Conservation (phyloP, 2,113 vertebrate species). For the Leucoraja erinaceus region DNA sequence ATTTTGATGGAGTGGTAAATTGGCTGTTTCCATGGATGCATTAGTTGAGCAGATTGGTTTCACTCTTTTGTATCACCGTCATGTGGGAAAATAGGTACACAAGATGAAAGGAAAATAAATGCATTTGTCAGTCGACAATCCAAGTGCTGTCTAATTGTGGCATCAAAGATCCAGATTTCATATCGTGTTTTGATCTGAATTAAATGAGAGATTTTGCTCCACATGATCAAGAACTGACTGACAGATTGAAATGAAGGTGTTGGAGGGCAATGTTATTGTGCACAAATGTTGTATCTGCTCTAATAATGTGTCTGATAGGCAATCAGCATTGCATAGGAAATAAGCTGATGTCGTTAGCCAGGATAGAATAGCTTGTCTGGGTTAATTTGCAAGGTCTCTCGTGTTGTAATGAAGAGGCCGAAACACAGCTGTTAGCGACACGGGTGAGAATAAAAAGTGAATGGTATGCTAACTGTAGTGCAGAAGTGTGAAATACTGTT, state of each 20-base stretch:
- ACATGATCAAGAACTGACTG: conserved; percentile 23
- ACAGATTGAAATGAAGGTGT: not conserved
- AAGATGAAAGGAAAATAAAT: not conserved
- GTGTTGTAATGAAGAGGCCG: conserved; percentile 3
- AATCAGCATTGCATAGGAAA: conserved; percentile 7
- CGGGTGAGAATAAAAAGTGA: conserved; percentile 17
- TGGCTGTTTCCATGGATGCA: not conserved
- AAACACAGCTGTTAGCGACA: conserved; percentile 19
- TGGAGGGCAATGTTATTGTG: conserved; percentile 3
- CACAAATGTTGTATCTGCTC: not conserved
- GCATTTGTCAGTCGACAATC: not conserved
- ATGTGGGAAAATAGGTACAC: not conserved
- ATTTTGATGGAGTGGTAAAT: not conserved
- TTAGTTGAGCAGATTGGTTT: not conserved
- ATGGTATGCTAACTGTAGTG: not conserved
- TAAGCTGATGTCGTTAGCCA: conserved; percentile 8
- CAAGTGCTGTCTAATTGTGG: not conserved
- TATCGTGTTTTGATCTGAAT: conserved; percentile 18
- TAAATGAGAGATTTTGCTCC: conserved; percentile 21
- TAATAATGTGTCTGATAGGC: conserved; percentile 23
- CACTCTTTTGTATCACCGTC: not conserved
- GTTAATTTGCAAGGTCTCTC: conserved; percentile 22
- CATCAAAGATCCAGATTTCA: conserved; percentile 19
- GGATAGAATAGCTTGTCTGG: conserved; percentile 20
- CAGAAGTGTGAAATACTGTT: not conserved